These are phyloP conservation scores for Megaceryle maxima DNA, from an alignment of 2,113 vertebrate genomes.

Conservation along the genomic window DNA sequence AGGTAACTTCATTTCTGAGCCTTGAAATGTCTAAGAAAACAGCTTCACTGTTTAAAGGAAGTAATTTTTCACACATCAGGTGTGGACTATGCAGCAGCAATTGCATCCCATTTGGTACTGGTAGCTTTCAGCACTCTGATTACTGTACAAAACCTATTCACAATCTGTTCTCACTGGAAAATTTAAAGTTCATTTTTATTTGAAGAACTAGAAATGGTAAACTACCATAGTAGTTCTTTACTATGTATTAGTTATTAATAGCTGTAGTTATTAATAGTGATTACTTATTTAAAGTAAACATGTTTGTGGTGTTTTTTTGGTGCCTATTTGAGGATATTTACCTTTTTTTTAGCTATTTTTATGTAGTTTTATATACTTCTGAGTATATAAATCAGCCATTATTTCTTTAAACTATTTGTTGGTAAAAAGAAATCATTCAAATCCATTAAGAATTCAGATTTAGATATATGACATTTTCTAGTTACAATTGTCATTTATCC, in stretches of 20 bases:
- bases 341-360: not conserved
- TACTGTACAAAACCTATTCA: not conserved
- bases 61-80: not conserved
- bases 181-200: not conserved
- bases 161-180: not conserved
- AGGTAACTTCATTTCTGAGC: not conserved
- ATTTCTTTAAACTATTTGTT: not conserved
- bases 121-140: not conserved
- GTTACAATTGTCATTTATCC: not conserved
- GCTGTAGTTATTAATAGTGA: not conserved
- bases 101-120: not conserved
- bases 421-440: not conserved
- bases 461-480: not conserved
- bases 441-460: not conserved
- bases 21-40: not conserved
- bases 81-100: not conserved
- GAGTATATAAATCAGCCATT: not conserved
- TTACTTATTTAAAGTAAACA: not conserved
- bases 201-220: not conserved
- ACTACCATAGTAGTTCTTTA: not conserved
- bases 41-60: not conserved
- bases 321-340: not conserved
- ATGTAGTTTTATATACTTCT: not conserved
- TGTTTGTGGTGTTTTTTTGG: not conserved
- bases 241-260: not conserved